phyloP scores from a whole-genome alignment of 2,113 vertebrate species.

The Melospiza georgiana region DNA sequence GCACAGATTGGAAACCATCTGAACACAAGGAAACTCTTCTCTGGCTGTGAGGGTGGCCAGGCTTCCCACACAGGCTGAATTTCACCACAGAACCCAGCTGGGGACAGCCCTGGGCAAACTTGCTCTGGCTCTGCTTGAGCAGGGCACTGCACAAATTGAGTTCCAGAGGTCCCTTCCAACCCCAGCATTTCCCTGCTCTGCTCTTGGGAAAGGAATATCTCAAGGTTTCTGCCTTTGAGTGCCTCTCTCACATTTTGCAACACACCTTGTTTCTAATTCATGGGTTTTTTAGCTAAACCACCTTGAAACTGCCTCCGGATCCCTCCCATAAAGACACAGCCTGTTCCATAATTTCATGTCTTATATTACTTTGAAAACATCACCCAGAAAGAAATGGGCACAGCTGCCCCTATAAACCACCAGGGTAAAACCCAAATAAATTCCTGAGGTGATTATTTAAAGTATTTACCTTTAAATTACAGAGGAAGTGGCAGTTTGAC shows the following conservation, averaged over 20 bases:
- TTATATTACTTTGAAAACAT: neutral
- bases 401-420: neutral
- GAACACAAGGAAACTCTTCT: neutral
- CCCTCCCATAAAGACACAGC: neutral
- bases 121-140: neutral
- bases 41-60: neutral
- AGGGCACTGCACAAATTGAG: neutral
- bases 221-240: neutral
- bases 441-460: neutral
- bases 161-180: neutral
- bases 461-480: neutral
- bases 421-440: neutral
- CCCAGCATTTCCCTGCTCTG: neutral
- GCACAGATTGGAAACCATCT: neutral
- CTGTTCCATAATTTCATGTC: neutral
- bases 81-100: neutral
- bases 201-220: neutral
- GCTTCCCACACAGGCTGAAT: neutral
- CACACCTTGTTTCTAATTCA: neutral
- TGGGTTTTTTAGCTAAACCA: neutral
- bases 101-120: neutral
- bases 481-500: neutral
- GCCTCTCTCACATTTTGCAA: neutral
- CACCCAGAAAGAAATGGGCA: neutral
- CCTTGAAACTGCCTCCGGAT: neutral